Percentiles rank a stretch among this genome's conserved stretches.
Evolutionary conservation across 2,797 vertebrate genomes (phyloP).

Genomic region (Tapera naevia): DNA sequence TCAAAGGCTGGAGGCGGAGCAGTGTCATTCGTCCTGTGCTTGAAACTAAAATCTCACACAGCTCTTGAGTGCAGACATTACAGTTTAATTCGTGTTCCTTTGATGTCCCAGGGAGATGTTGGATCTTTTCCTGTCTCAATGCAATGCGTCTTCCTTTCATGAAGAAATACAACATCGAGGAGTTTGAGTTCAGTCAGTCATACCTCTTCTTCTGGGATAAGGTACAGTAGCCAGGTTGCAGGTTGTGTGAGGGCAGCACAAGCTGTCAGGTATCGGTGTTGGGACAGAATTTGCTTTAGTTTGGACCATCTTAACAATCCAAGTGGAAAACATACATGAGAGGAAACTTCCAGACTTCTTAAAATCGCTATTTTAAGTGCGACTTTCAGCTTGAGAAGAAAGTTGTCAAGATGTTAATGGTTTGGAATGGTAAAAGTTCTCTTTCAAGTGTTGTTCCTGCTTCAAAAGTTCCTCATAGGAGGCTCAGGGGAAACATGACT

Average conservation of each 20-base stretch:
- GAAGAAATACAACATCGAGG: conserved; percentile 97
- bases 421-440: not conserved
- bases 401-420: not conserved
- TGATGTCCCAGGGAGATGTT: conserved; percentile 89
- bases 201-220: conserved; percentile 99
- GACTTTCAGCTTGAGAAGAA: not conserved
- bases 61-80: not conserved
- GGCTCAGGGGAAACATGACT: fast-evolving
- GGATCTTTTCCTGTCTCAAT: conserved; percentile 99
- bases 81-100: conserved; percentile 16
- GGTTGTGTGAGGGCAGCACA: not conserved
- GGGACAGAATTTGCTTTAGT: not conserved
- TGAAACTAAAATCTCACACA: not conserved
- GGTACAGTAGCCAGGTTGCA: conserved; percentile 66
- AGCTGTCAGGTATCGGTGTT: not conserved
- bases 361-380: not conserved
- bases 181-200: conserved; percentile 99
- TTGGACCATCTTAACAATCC: not conserved
- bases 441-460: fast-evolving
- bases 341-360: not conserved
- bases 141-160: conserved; percentile 98
- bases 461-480: not conserved
- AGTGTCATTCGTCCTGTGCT: not conserved
- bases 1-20: not conserved
- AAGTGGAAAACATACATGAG: fast-evolving